A percentile compares a stretch with the other conserved stretches of the same genome.
These are phyloP conservation scores for Drosophila burlai DNA, from an alignment of 1,140 invertebrate species.

Conservation along the genomic window DNA sequence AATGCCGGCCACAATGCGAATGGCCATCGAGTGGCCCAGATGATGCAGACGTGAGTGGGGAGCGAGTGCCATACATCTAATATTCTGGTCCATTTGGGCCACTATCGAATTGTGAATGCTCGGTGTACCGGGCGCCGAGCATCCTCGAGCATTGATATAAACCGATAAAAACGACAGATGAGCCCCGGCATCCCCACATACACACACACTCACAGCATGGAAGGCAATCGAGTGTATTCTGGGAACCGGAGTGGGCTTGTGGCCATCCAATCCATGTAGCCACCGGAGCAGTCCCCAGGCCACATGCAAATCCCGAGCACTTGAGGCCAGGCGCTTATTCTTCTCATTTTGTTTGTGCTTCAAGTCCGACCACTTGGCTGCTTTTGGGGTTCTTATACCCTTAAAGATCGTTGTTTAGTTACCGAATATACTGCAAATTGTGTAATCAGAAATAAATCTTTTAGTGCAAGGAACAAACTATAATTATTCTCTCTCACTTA, in stretches of 20 bases:
- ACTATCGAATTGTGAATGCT: slow-evolving; percentile 73
- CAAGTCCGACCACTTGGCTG: slow-evolving; percentile 64
- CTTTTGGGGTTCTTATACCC: slow-evolving; percentile 13
- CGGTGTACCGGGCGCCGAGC: slow-evolving; percentile 51
- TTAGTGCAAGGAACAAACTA: too few relatives aligned
- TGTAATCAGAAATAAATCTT: too few relatives aligned
- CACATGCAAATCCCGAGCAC: slow-evolving; percentile 73
- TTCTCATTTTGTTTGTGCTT: slow-evolving; percentile 36
- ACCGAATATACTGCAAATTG: background rate
- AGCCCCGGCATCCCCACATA: slow-evolving; percentile 30
- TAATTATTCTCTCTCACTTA: too few relatives aligned
- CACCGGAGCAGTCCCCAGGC: slow-evolving; percentile 33
- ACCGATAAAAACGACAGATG: slow-evolving; percentile 73
- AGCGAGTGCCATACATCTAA: slow-evolving; percentile 26
- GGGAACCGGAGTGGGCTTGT: background rate
- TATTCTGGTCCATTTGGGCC: slow-evolving; percentile 58
- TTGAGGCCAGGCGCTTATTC: slow-evolving; percentile 58
- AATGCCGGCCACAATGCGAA: slow-evolving; percentile 43
- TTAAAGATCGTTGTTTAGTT: background rate
- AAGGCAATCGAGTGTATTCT: slow-evolving; percentile 23
- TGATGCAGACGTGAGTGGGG: slow-evolving; percentile 40
- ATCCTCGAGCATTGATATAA: slow-evolving; percentile 65
- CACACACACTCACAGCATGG: slow-evolving; percentile 9
- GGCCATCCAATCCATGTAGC: slow-evolving; percentile 45
- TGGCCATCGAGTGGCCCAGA: slow-evolving; percentile 56